Conservation (phyloP, 2,113 vertebrate species). For the Piprites chloris region DNA sequence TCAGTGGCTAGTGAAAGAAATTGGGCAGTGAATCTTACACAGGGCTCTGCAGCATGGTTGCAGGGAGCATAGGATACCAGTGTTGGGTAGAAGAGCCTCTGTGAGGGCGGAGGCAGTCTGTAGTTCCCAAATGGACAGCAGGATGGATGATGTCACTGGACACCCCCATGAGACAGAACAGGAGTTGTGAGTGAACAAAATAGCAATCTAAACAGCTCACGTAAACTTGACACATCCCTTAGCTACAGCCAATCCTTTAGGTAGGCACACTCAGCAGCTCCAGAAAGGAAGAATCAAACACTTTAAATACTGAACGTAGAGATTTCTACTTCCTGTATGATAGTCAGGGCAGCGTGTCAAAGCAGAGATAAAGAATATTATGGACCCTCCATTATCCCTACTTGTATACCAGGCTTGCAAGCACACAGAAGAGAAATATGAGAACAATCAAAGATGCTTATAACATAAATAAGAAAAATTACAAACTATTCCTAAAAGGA, state of each 20-base stretch:
- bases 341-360: not conserved
- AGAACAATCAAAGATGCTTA: not conserved
- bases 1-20: not conserved
- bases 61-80: not conserved
- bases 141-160: not conserved
- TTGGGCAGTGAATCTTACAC: not conserved
- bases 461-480: not conserved
- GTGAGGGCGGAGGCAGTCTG: not conserved
- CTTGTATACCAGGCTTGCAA: not conserved
- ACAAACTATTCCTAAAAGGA: not conserved
- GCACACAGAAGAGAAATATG: conserved; percentile 49
- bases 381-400: not conserved
- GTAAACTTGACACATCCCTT: not conserved
- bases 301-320: not conserved
- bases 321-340: not conserved
- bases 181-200: not conserved
- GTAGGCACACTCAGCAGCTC: not conserved
- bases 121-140: not conserved
- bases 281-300: not conserved
- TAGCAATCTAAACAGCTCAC: not conserved
- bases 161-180: not conserved
- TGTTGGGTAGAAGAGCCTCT: not conserved
- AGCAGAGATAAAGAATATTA: not conserved
- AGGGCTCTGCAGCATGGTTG: not conserved
- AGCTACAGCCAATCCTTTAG: not conserved